These are phyloP conservation scores for Ibycter americanus DNA, from an alignment of 2,797 vertebrate species.

Conservation along the genomic window DNA sequence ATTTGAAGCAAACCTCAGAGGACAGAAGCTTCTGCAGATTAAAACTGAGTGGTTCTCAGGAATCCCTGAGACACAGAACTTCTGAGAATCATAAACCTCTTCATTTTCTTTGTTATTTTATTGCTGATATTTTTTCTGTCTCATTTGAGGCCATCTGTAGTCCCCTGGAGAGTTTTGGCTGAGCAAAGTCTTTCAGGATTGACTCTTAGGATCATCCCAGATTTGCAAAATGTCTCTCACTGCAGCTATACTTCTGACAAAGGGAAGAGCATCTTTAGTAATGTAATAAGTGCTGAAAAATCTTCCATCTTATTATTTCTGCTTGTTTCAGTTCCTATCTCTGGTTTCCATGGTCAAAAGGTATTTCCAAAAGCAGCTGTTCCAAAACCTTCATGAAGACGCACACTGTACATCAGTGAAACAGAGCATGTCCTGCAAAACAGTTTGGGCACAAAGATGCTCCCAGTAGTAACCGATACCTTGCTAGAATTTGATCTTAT, in stretches of 20 bases:
- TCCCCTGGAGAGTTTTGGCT: neutral
- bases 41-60: slow-evolving; percentile 4
- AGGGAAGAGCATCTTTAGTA: neutral
- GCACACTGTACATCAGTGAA: neutral
- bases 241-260: neutral
- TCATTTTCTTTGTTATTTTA: neutral
- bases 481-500: neutral
- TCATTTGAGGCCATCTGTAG: neutral
- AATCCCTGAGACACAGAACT: neutral
- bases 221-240: neutral
- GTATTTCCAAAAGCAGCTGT: neutral
- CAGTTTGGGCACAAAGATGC: neutral
- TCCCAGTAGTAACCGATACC: neutral
- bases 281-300: neutral
- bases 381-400: neutral
- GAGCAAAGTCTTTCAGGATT: neutral
- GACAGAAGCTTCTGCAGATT: neutral
- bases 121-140: neutral
- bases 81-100: neutral
- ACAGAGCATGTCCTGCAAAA: neutral
- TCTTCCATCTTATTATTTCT: neutral
- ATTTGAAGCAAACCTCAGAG: slow-evolving; percentile 25
- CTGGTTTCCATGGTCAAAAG: neutral
- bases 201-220: neutral
- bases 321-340: neutral